A percentile compares a stretch with the other conserved stretches of the same genome.
Evolutionary conservation across 2,888 invertebrate genomes (phyloP).

Genomic region (Tricholauxania praeusta): DNA sequence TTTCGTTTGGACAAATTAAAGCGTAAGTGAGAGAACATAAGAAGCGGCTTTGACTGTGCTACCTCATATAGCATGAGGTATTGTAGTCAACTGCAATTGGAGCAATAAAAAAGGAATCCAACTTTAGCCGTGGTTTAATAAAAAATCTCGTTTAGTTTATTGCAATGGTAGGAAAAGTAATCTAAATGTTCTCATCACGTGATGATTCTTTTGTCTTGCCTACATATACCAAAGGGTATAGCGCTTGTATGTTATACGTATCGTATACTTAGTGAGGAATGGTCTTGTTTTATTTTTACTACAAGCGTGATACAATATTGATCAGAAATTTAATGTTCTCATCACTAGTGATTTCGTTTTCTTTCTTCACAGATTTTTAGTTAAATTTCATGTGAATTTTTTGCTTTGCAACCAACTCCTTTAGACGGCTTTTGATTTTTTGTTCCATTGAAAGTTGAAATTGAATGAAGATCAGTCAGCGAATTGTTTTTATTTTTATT

Average conservation of each 20-base stretch:
- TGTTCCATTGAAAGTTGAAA: too few relatives aligned
- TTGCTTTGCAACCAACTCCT: background rate
- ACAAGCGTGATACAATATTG: slow-evolving; percentile 24
- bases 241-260: background rate
- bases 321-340: background rate
- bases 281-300: slow-evolving; percentile 9
- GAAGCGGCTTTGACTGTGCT: too few relatives aligned
- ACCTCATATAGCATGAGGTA: background rate
- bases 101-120: background rate
- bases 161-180: background rate
- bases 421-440: slow-evolving; percentile 1
- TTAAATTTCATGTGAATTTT: background rate
- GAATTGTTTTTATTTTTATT: too few relatives aligned
- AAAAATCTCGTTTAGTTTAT: slow-evolving; percentile 3
- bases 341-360: background rate
- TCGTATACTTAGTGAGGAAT: background rate
- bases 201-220: background rate
- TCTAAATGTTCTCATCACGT: slow-evolving; percentile 16
- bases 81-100: background rate
- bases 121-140: background rate
- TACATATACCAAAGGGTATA: background rate
- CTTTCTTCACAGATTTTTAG: background rate
- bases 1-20: too few relatives aligned
- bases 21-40: too few relatives aligned
- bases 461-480: too few relatives aligned